Evolutionary conservation across 2,113 vertebrate species (phyloP).

Genomic region (Lepidiolamprologus cunningtoni): DNA sequence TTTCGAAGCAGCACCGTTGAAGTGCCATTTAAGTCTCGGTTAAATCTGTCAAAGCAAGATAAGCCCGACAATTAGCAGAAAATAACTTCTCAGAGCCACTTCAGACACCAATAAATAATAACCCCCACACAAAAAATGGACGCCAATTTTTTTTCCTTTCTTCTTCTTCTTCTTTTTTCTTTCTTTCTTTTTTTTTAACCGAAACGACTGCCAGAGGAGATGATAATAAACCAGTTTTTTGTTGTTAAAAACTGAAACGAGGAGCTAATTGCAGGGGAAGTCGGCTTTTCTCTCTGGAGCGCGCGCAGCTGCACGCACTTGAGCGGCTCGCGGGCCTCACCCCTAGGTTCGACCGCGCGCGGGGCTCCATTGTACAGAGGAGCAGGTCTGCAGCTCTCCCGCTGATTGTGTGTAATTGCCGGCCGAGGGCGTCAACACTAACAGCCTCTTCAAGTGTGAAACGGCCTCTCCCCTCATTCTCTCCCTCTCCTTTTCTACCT

Average conservation of each 20-base stretch:
- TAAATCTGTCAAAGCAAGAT: constrained; percentile 61
- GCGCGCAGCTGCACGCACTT: constrained; percentile 99
- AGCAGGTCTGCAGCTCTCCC: constrained; percentile 86
- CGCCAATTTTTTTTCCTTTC: background rate
- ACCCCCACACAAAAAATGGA: constrained; percentile 27
- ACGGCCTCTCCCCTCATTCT: constrained; percentile 15
- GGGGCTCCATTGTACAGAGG: constrained; percentile 83
- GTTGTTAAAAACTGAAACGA: constrained; percentile 82
- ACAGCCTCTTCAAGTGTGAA: constrained; percentile 86
- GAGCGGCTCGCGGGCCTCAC: constrained; percentile 76
- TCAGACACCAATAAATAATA: constrained; percentile 65
- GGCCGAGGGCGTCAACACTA: constrained; percentile 81
- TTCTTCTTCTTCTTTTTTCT: background rate
- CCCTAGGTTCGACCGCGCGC: constrained; percentile 88
- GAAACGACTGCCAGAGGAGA: constrained; percentile 76
- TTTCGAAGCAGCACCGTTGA: constrained; percentile 10
- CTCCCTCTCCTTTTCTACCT: constrained; percentile 72
- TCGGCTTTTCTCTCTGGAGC: constrained; percentile 78
- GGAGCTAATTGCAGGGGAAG: constrained; percentile 91
- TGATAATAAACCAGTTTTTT: constrained; percentile 80
- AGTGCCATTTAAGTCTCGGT: constrained; percentile 48
- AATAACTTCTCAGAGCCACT: constrained; percentile 67
- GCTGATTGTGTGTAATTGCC: constrained; percentile 97
- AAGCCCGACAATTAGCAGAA: constrained; percentile 63
- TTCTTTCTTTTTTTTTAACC: background rate